Conservation (phyloP, 1,140 invertebrate species). For the Lysiphlebus fabarum region DNA sequence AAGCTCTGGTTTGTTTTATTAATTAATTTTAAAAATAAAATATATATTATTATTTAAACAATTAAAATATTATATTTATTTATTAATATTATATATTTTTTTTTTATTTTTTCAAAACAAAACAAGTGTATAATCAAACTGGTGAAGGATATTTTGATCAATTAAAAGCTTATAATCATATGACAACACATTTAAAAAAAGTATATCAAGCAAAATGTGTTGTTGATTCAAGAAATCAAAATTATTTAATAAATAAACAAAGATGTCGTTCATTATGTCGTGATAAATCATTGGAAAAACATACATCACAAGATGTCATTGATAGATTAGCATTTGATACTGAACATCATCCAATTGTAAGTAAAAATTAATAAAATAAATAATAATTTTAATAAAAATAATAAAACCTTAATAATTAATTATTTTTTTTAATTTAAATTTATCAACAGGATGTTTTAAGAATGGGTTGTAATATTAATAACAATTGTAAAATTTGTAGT, state of each 20-base stretch:
- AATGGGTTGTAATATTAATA: conserved; percentile 4
- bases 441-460: conserved; percentile 5
- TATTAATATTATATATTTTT: not conserved
- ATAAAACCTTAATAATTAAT: too few species aligned
- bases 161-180: conserved; percentile 46
- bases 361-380: too few species aligned
- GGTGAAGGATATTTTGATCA: conserved; percentile 47
- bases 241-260: conserved; percentile 30
- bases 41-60: not conserved
- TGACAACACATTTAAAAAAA: conserved; percentile 44
- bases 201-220: conserved; percentile 45
- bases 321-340: conserved; percentile 47
- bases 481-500: not conserved
- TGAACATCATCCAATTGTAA: conserved; percentile 45
- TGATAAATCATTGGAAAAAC: conserved; percentile 24
- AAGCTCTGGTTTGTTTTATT: conserved; percentile 41
- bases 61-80: too few species aligned
- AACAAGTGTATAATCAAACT: conserved; percentile 42
- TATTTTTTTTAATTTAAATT: too few species aligned
- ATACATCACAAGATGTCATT: conserved; percentile 39
- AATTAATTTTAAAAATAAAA: conserved; percentile 10
- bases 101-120: conserved; percentile 6
- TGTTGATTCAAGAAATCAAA: conserved; percentile 43
- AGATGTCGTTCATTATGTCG: conserved; percentile 27
- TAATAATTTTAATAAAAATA: too few species aligned